Evolutionary conservation across 2,888 invertebrate species (phyloP), one percentile per base, ranked within the genome.

Genomic region (Deilephila elpenor): DNA sequence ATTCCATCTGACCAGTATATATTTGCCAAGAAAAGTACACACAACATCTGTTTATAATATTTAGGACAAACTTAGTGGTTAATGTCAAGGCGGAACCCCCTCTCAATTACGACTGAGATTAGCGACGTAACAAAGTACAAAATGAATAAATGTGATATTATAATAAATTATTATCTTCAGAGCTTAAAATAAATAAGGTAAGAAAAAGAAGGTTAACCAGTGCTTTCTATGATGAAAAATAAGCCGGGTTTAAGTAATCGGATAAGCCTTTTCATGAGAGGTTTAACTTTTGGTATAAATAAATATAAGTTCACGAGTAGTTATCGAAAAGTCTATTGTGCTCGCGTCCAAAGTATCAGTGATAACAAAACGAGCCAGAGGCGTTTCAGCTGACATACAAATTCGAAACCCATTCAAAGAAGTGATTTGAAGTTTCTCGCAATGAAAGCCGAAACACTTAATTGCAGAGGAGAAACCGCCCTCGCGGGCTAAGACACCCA

Each of bases 401-500:
- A 85, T 84, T 81, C 78, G 80, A 85, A 84, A 78, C 82, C 79
- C 81, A 85, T 84, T 87, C 85, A 85, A 84, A 83, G 80, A 86
- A 87, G 82, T 84, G 83, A 85, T 87, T 86, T 86, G 82, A 87
- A 88, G 87, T 88, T 89, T 84, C 85, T 83, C 83, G 80, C 83
- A 86, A 86, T 89, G 87, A 88, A 88, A 90, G 83, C 84, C 83
- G 85, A 90, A 90, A 89, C 86, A 89, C 84, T 87, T 89, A 89
- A 91, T 90, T 90, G 87, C 89, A 88, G 83, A 81, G 82, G 79
- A 84, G 82, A 82, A 80, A 78, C 82, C 80, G 74, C 75, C 81
- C 76, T 77, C 78, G 78, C 80, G 81, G 83, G 81, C 83, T 80
- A 79, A 83, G 81, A 78, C 84, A 82, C 84, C 86, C 83, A 79